phyloP scores from a whole-genome alignment of 1,140 invertebrate genomes.

The Stegodyphus mimosarum region DNA sequence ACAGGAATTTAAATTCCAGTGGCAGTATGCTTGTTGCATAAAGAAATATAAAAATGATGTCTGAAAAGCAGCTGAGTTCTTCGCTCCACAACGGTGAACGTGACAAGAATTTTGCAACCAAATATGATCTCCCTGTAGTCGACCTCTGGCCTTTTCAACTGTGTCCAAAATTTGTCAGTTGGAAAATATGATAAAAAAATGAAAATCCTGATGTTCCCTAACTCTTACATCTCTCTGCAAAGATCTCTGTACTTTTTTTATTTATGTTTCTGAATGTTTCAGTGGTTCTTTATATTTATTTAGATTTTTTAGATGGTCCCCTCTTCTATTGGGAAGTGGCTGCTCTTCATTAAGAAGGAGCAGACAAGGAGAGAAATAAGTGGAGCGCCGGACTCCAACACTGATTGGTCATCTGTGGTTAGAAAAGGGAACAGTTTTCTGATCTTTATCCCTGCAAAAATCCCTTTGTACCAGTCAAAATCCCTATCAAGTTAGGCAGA shows the following conservation, averaged over 20 bases:
- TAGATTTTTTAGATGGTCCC: constrained; percentile 17
- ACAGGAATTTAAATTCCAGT: too few relatives aligned
- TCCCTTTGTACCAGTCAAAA: neutral
- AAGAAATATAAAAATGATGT: too few relatives aligned
- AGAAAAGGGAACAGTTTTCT: constrained; percentile 3
- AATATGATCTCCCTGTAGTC: neutral
- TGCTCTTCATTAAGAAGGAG: constrained; percentile 40
- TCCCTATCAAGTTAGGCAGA: too few relatives aligned
- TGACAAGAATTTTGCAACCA: neutral
- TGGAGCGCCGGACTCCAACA: constrained; percentile 26
- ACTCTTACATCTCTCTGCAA: neutral
- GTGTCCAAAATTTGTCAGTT: constrained; percentile 2
- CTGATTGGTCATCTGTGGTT: constrained; percentile 40
- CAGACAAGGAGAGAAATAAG: constrained; percentile 23
- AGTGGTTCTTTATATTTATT: neutral
- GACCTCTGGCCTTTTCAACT: neutral
- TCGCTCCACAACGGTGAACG: neutral
- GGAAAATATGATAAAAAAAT: constrained; percentile 5
- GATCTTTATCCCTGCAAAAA: neutral
- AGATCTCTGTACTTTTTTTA: neutral
- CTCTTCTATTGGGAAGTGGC: constrained; percentile 17
- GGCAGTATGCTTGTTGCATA: too few relatives aligned
- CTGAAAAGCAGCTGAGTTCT: too few relatives aligned
- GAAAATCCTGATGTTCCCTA: too few relatives aligned
- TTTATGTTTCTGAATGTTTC: too few relatives aligned